Conservation (phyloP, 2,797 vertebrate genomes). For the Enteromius mattozi region DNA sequence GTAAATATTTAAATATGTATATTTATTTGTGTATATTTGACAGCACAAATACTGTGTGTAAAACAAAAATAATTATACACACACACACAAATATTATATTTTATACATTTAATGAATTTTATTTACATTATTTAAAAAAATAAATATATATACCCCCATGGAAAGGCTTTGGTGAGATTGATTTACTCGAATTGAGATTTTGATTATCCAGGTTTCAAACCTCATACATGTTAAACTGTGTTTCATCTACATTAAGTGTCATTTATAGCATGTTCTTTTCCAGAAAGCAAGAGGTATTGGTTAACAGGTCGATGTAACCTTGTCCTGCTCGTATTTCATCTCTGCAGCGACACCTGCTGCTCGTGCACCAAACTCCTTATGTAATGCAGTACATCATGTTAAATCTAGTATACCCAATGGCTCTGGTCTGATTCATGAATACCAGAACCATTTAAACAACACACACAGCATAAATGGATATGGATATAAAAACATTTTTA, state of each 20-base stretch:
- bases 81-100: no score
- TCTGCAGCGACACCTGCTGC: conserved; percentile 3
- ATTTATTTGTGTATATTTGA: no score
- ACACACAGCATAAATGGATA: not conserved
- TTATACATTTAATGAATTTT: no score
- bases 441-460: not conserved
- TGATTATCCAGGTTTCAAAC: not conserved
- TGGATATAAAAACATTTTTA: conserved; percentile 52
- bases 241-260: not conserved
- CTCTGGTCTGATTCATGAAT: not conserved
- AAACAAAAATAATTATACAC: no score
- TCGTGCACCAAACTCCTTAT: no score
- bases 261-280: not conserved
- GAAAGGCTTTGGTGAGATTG: no score
- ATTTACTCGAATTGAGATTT: not conserved
- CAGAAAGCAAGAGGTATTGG: not conserved
- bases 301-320: conserved; percentile 1
- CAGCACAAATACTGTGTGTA: no score
- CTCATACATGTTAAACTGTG: not conserved
- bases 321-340: not conserved
- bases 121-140: no score
- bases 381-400: not conserved
- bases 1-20: no score
- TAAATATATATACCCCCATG: no score
- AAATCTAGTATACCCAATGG: no score